Base-by-base conservation (phyloP, 2,888 invertebrate genomes). In the Dimorphilus gyrociliatus region DNA sequence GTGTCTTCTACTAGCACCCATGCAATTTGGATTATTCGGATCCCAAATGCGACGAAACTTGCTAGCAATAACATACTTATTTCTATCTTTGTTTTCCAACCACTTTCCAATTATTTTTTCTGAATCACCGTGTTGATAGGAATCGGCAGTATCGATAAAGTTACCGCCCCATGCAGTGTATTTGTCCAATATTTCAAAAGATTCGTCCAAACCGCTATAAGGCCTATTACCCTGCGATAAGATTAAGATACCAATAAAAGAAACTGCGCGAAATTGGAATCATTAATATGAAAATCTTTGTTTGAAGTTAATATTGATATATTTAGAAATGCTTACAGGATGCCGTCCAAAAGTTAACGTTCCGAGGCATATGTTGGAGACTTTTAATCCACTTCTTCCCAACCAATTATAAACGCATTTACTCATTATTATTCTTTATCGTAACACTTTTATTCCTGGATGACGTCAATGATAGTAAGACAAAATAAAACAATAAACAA, bases 341-440 rank as follows among this genome's bases (percentile, higher is more conserved):
- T 16, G 19, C n/a, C 13, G 16, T 15, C 38, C 38, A 28, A 38
- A 38, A 16, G 37, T 38, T 28, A 38, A 28, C 14, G 38, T 33
- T 8, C 38, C 38, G 14, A 38, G 16, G 26, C 38, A 38, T 23
- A 38, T 27, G 25, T 33, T 23, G 12, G 37, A 38, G 19, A 38
- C 37, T 28, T 38, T 38, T 1, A 38, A 7, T 19, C 38, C 38
- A 28, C 33, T 29, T 16, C 25, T 33, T 7, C 38, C 38, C 3
- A 38, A 31, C 12, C 30, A 34, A 21, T 29, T 25, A 19, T 37
- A 38, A 8, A 12, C 19, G 12, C n/a, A n/a, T n/a, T n/a, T n/a
- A n/a, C n/a, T n/a, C n/a, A n/a, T n/a, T n/a, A n/a, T n/a, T n/a
- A n/a, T n/a, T n/a, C n/a, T n/a, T n/a, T n/a, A n/a, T n/a, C n/a